A percentile compares a stretch with the other conserved stretches of the same genome.
phyloP scores from a whole-genome alignment of 2,113 vertebrate species.

The Pollimyrus isidori region DNA sequence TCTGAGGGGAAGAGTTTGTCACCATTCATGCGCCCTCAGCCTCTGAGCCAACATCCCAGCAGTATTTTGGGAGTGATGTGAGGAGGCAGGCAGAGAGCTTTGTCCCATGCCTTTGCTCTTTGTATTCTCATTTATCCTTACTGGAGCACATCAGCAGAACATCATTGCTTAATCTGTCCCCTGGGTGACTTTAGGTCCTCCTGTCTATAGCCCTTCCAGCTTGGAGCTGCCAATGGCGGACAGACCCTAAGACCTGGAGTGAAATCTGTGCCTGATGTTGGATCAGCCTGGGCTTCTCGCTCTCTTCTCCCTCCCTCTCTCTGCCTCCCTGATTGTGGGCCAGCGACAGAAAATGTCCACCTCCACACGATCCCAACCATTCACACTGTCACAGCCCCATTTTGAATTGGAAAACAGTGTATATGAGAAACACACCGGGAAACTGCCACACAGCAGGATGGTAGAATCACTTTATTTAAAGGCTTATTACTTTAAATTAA shows the following conservation, averaged over 20 bases:
- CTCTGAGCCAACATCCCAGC: constrained; percentile 25
- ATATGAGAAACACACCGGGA: neutral
- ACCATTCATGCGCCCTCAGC: constrained; percentile 35
- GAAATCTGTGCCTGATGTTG: neutral
- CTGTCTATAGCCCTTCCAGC: neutral
- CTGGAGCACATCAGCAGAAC: neutral
- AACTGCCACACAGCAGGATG: neutral
- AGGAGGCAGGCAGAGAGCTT: neutral
- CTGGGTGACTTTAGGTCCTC: neutral
- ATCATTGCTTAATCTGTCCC: neutral
- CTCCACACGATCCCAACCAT: neutral
- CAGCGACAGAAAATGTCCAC: neutral
- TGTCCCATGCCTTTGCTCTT: neutral
- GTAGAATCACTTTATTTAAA: neutral
- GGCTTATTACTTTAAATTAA: neutral
- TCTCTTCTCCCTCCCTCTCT: neutral
- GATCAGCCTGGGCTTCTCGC: neutral
- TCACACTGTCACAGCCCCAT: neutral
- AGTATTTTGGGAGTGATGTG: constrained; percentile 40
- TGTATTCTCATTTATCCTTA: neutral
- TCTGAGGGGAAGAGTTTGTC: constrained; percentile 50
- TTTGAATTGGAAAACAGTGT: neutral
- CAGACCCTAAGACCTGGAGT: neutral
- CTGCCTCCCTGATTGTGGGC: neutral
- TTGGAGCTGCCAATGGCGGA: neutral